Percentiles rank a stretch among this genome's conserved stretches.
Conservation (phyloP, 2,888 invertebrate species). For the Pseudococcus viburni region DNA sequence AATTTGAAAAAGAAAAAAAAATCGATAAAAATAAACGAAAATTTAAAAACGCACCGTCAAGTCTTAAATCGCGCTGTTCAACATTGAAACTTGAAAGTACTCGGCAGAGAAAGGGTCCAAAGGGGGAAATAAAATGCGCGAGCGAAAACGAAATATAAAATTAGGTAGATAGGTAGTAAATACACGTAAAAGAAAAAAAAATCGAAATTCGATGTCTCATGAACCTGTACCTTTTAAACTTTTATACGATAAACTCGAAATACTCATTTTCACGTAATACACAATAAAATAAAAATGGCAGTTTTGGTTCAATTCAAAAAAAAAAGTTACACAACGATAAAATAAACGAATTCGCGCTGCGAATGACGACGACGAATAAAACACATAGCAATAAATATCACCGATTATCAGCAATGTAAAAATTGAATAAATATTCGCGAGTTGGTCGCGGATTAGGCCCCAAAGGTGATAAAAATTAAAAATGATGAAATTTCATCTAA, state of each 20-base stretch:
- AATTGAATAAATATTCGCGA: not conserved
- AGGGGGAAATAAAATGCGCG: not conserved
- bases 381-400: conserved; percentile 38
- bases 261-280: conserved; percentile 5
- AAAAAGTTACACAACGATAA: conserved; percentile 39
- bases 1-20: not conserved
- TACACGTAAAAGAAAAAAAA: not conserved
- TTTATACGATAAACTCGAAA: conserved; percentile 29
- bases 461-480: conserved; percentile 19
- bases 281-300: conserved; percentile 55
- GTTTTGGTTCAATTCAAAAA: conserved; percentile 29
- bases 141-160: conserved; percentile 2
- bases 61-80: not conserved
- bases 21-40: not conserved
- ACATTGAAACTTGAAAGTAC: not conserved
- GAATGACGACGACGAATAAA: not conserved
- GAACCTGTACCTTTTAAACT: not conserved
- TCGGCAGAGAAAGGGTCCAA: not conserved
- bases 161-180: not conserved
- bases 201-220: conserved; percentile 14
- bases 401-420: conserved; percentile 29
- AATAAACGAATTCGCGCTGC: conserved; percentile 45
- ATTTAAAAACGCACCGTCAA: not conserved
- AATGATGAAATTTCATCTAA: not conserved
- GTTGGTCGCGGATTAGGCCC: conserved; percentile 31